These are phyloP conservation scores for Mustelus asterias DNA, from an alignment of 2,113 vertebrate genomes.

Conservation along the genomic window DNA sequence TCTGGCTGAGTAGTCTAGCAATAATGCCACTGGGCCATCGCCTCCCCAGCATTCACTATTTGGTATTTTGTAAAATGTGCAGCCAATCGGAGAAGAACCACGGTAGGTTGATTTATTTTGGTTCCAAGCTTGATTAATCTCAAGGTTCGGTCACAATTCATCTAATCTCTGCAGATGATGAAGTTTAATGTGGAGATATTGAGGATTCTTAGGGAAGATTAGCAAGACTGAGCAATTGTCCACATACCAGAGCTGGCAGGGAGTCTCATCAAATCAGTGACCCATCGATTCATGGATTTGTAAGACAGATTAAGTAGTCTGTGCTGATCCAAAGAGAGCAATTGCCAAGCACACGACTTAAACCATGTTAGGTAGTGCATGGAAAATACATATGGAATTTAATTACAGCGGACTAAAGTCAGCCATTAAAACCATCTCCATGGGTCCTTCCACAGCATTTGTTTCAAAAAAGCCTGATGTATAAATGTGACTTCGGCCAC, in stretches of 20 bases:
- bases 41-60: too few species aligned
- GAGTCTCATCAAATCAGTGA: slow-evolving; percentile 9
- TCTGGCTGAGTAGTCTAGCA: too few species aligned
- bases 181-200: background rate
- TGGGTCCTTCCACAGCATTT: background rate
- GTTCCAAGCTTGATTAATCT: background rate
- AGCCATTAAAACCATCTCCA: background rate
- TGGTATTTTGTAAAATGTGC: background rate
- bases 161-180: background rate
- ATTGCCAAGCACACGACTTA: background rate
- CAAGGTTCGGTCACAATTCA: background rate
- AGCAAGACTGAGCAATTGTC: background rate
- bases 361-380: background rate
- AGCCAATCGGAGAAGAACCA: background rate
- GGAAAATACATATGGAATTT: background rate
- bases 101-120: background rate
- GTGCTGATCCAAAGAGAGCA: background rate
- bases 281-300: background rate
- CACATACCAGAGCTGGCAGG: background rate
- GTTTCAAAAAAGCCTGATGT: background rate
- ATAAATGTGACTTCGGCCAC: background rate
- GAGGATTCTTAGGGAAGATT: background rate
- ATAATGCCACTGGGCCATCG: too few species aligned
- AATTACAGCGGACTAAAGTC: background rate
- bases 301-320: background rate